Conservation (phyloP, 2,797 vertebrate species). For the Enoplosus armatus region DNA sequence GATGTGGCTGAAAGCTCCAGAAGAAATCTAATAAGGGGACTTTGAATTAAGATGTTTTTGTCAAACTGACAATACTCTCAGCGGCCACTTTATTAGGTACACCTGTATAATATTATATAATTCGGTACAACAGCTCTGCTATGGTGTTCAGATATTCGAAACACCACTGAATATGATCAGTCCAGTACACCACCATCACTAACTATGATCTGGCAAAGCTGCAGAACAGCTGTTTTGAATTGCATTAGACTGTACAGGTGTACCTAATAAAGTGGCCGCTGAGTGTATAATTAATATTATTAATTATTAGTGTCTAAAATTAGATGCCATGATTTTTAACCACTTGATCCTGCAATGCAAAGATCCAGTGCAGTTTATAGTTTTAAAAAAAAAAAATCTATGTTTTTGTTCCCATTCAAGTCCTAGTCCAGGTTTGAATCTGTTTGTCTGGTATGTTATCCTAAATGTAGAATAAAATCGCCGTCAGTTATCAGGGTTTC, state of each 20-base stretch:
- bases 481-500: slow-evolving; percentile 18
- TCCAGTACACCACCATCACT: background rate
- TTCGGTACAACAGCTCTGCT: background rate
- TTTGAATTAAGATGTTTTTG: background rate
- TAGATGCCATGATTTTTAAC: background rate
- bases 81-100: background rate
- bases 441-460: background rate
- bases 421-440: background rate
- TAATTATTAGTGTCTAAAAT: background rate
- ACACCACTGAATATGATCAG: background rate
- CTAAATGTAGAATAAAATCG: background rate
- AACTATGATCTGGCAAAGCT: background rate
- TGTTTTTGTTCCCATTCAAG: slow-evolving; percentile 1
- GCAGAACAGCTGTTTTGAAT: background rate
- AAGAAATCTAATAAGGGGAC: background rate
- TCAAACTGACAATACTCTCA: background rate
- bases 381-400: background rate
- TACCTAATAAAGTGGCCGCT: background rate
- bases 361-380: slow-evolving; percentile 9
- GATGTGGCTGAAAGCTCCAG: background rate
- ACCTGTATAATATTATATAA: background rate
- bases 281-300: no score
- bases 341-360: slow-evolving; percentile 6
- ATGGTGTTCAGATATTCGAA: background rate
- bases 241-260: background rate